phyloP scores from a whole-genome alignment of 1,140 invertebrate species.

The Venturia canescens region DNA sequence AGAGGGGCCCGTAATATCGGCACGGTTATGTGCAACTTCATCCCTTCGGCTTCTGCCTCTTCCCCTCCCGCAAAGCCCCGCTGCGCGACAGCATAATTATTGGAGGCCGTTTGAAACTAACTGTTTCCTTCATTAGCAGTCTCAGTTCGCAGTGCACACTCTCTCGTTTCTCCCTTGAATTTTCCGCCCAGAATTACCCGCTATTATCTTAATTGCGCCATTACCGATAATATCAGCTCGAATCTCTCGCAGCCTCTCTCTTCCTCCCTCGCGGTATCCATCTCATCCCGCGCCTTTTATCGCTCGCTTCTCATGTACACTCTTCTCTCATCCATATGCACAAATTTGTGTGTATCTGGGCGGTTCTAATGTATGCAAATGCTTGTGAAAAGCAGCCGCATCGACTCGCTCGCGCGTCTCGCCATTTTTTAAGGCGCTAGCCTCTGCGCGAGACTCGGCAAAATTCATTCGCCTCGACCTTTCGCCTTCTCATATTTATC shows the following conservation, averaged over 20 bases:
- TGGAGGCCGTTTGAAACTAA: conserved; percentile 78
- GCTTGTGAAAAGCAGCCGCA: no score
- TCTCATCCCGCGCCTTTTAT: conserved; percentile 1
- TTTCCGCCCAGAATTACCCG: conserved; percentile 75
- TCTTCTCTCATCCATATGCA: not conserved
- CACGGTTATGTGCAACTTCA: conserved; percentile 16
- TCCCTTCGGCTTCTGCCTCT: not conserved
- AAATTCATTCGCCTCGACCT: no score
- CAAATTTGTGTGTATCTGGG: not conserved
- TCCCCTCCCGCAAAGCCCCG: conserved; percentile 60
- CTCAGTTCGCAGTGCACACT: conserved; percentile 70
- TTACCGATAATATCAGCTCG: conserved; percentile 76
- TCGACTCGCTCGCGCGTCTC: no score
- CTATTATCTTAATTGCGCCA: conserved; percentile 77
- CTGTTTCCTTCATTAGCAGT: conserved; percentile 78
- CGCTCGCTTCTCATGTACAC: conserved; percentile 21
- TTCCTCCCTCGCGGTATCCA: conserved; percentile 30
- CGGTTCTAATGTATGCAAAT: not conserved
- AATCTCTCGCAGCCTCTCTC: conserved; percentile 40
- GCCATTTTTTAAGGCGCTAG: no score
- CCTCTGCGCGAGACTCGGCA: no score
- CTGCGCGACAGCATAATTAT: conserved; percentile 76
- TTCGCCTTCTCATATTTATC: no score
- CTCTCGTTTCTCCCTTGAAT: conserved; percentile 64
- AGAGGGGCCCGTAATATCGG: conserved; percentile 38